Evolutionary conservation across 2,888 invertebrate genomes (phyloP).

Genomic region (Cyaniris semiargus): DNA sequence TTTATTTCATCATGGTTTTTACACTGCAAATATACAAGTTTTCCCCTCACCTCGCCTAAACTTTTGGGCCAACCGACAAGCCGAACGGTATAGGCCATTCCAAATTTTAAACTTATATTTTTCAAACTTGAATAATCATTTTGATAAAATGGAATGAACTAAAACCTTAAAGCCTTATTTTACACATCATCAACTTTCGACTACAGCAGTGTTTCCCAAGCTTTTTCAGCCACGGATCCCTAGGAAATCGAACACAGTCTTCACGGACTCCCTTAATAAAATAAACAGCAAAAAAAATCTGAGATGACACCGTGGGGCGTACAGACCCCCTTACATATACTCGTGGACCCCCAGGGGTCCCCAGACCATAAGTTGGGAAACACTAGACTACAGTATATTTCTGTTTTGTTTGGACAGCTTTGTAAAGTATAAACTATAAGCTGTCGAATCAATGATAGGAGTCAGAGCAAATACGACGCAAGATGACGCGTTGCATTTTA

Average conservation of each 20-base stretch:
- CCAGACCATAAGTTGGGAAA: no score
- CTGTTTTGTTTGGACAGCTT: not conserved
- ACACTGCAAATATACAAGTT: constrained; percentile 27
- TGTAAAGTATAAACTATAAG: not conserved
- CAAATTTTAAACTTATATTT: not conserved
- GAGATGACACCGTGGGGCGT: no score
- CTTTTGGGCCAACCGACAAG: not conserved
- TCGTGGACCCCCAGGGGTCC: no score
- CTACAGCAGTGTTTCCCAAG: not conserved
- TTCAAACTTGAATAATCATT: not conserved
- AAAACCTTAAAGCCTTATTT: not conserved
- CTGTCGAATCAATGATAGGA: not conserved
- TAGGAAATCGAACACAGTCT: not conserved
- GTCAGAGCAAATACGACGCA: not conserved
- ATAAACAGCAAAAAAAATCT: no score
- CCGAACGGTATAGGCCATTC: constrained; percentile 4
- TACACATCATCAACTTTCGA: not conserved
- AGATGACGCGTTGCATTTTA: not conserved
- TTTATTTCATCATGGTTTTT: constrained; percentile 18
- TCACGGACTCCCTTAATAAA: no score
- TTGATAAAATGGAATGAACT: constrained; percentile 4
- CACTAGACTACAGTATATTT: not conserved
- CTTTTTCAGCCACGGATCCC: no score
- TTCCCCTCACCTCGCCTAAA: not conserved
- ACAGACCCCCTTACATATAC: no score